Evolutionary conservation across 2,888 invertebrate species (phyloP).

Genomic region (Apocheima hispidaria): DNA sequence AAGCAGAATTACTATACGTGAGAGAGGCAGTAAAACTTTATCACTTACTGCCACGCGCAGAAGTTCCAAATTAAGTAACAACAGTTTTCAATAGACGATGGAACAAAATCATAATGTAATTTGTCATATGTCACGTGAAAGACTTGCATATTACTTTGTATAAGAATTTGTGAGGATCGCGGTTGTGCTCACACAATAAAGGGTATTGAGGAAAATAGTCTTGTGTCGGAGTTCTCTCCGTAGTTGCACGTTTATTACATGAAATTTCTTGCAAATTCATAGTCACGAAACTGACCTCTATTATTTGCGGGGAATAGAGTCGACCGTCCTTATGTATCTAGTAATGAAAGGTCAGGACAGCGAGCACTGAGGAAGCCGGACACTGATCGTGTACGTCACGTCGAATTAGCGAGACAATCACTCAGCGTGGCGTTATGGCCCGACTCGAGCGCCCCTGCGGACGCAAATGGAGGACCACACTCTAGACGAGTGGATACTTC

Average conservation of each 20-base stretch:
- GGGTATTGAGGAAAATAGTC: slow-evolving; percentile 20
- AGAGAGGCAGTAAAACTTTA: slow-evolving; percentile 51
- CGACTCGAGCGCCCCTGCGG: slow-evolving; percentile 57
- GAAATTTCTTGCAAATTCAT: slow-evolving; percentile 37
- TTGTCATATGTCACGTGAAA: slow-evolving; percentile 66
- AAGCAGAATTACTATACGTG: slow-evolving; percentile 49
- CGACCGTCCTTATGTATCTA: slow-evolving; percentile 46
- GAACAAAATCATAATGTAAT: slow-evolving; percentile 76
- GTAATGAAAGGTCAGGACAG: slow-evolving; percentile 43
- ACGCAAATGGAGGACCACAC: slow-evolving; percentile 73
- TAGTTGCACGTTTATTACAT: slow-evolving; percentile 30
- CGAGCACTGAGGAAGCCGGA: slow-evolving; percentile 41
- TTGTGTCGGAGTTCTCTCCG: slow-evolving; percentile 14
- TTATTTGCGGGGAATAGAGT: slow-evolving; percentile 47
- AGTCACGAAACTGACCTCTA: slow-evolving; percentile 40
- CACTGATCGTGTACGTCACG: slow-evolving; percentile 61
- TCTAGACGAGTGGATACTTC: slow-evolving; percentile 66
- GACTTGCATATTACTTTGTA: slow-evolving; percentile 28
- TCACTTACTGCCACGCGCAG: slow-evolving; percentile 58
- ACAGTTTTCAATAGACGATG: slow-evolving; percentile 58
- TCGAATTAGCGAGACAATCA: slow-evolving; percentile 78
- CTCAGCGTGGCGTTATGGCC: slow-evolving; percentile 68
- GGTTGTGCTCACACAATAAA: slow-evolving; percentile 26
- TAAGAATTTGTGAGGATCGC: slow-evolving; percentile 23
- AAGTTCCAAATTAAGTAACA: slow-evolving; percentile 66